A percentile compares a stretch with the other conserved stretches of the same genome.
Conservation (phyloP, 2,797 vertebrate genomes). For the Enteromius trimaculatus region DNA sequence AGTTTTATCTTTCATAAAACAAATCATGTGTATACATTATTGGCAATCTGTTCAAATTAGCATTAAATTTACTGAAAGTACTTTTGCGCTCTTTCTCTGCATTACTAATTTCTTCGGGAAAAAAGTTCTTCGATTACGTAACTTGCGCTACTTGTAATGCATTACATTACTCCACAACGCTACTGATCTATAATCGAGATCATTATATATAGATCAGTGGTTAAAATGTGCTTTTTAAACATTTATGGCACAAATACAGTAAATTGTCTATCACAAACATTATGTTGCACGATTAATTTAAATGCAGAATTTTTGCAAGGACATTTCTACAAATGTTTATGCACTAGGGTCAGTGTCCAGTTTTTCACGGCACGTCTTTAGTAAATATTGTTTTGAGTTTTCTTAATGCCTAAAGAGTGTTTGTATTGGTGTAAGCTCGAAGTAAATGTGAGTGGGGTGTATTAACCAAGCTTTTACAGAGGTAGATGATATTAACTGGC, state of each 20-base stretch:
- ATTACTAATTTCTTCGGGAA: too few species aligned
- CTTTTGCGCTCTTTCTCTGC: too few species aligned
- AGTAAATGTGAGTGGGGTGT: neutral
- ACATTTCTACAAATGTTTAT: neutral
- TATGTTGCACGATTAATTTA: neutral
- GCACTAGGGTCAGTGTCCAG: too few species aligned
- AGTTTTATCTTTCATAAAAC: neutral
- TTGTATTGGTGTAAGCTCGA: neutral
- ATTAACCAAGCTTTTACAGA: neutral
- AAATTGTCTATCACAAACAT: neutral
- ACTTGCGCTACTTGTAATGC: too few species aligned
- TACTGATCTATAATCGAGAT: too few species aligned
- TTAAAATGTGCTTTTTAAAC: too few species aligned
- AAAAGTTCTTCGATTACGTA: too few species aligned
- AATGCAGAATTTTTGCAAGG: neutral
- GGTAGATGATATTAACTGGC: constrained; percentile 7
- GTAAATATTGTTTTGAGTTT: neutral
- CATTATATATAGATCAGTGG: too few species aligned
- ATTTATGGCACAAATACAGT: neutral
- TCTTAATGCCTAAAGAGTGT: neutral
- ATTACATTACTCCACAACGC: too few species aligned
- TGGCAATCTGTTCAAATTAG: neutral
- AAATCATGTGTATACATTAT: neutral
- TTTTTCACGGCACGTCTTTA: neutral
- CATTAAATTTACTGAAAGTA: neutral